Base-by-base conservation (phyloP, 2,797 vertebrate genomes). In the Cyclura pinguis region DNA sequence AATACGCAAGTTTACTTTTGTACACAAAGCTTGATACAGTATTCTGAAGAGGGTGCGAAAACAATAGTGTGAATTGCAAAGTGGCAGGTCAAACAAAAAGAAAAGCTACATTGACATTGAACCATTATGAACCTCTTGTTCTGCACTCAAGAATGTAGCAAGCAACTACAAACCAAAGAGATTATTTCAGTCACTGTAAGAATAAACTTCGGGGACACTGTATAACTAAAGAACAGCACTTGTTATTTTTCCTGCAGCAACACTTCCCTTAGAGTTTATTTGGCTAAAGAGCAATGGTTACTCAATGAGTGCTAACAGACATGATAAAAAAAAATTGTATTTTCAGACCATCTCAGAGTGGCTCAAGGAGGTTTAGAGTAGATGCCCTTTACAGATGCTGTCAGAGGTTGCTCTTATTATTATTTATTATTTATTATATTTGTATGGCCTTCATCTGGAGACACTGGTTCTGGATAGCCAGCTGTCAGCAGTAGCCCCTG, bases 1-100 rank as follows among this genome's bases (percentile, higher is more conserved):
- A 91, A 90, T 38, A 89, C 72, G 83, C 81, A 80, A 52, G 95
- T 89, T 78, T 94, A 84, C 88, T 95, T 93, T 95, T 91, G 90
- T 77, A 92, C 29, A 4, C 29, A 89, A 95, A 96, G 93, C 80
- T 90, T 88, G 87, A 90, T 76, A 85, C 0, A 0, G 76, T 92
- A 72, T 86, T 91, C 92, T 92, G 91, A 93, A 96, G n/a, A 88
- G 18, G 94, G 95, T 81, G 85, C 38, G 84, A 88, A 92, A 96
- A 93, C 76, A 1, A 93, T 95, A 93, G 88, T 87, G 91, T 87
- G 94, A 94, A 93, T 73, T 94, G 88, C 94, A 94, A 92, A 95
- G 84, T 84, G 80, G 93, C 69, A 90, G 84, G 84, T 81, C 90
- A 94, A 90, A 92, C 38, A 93, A 89, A 77, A 92, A 29, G 91